Evolutionary conservation across 1,140 invertebrate species (phyloP).

Genomic region (Harpegnathos saltator): DNA sequence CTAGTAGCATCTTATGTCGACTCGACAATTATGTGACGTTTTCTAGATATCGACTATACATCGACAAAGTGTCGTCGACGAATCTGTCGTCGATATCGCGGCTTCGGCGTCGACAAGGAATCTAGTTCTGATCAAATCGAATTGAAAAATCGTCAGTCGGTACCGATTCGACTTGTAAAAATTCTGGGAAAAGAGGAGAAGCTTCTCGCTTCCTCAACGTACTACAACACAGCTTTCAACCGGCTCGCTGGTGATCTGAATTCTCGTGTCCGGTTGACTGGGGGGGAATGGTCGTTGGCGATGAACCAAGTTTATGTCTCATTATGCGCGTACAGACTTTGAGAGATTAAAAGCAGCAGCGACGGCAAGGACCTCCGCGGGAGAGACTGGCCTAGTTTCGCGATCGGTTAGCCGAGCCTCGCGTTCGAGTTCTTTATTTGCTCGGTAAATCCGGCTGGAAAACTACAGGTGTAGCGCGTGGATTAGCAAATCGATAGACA

Average conservation of each 20-base stretch:
- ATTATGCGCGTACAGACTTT: conserved; percentile 26
- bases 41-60: too few species aligned
- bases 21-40: too few species aligned
- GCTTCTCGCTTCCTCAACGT: not conserved
- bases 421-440: conserved; percentile 53
- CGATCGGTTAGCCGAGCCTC: conserved; percentile 43
- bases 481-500: conserved; percentile 60
- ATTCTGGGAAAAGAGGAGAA: not conserved
- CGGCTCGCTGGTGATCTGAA: not conserved
- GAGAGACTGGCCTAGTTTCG: conserved; percentile 47
- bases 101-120: too few species aligned
- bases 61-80: too few species aligned
- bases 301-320: conserved; percentile 25
- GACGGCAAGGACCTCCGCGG: conserved; percentile 23
- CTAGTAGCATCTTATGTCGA: too few species aligned
- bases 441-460: conserved; percentile 52
- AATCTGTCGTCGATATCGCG: too few species aligned
- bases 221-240: not conserved
- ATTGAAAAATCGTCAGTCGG: too few species aligned
- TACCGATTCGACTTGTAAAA: too few species aligned
- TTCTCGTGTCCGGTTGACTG: not conserved
- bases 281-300: not conserved
- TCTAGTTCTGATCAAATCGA: too few species aligned
- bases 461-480: conserved; percentile 59
- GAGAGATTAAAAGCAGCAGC: conserved; percentile 38